Evolutionary conservation across 2,888 invertebrate species (phyloP).

Genomic region (Hyles lineata): DNA sequence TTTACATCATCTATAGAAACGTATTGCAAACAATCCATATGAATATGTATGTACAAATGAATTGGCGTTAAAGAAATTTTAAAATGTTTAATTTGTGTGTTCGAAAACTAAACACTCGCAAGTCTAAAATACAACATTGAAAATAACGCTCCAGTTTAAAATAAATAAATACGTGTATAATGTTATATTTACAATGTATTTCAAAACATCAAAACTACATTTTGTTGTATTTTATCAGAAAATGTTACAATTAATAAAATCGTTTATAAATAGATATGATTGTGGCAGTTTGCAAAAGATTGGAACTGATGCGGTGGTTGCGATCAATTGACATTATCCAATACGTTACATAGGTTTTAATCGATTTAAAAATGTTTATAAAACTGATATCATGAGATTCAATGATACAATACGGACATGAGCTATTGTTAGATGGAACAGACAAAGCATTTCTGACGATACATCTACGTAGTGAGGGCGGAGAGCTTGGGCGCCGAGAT

Average conservation of each 20-base stretch:
- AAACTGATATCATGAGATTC: slow-evolving; percentile 60
- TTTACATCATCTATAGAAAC: slow-evolving; percentile 58
- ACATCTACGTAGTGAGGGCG: slow-evolving; percentile 45
- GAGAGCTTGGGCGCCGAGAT: slow-evolving; percentile 54
- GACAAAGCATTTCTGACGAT: slow-evolving; percentile 48
- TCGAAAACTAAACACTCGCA: slow-evolving; percentile 17
- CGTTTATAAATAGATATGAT: neutral
- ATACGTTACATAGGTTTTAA: slow-evolving; percentile 17
- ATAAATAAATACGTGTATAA: slow-evolving; percentile 45
- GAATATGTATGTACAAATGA: slow-evolving; percentile 38
- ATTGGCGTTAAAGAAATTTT: neutral
- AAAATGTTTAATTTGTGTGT: slow-evolving; percentile 13
- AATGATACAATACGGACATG: slow-evolving; percentile 55
- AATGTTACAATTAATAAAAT: slow-evolving; percentile 1
- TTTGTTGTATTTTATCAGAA: slow-evolving; percentile 7
- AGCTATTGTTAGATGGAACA: slow-evolving; percentile 70
- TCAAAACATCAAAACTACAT: slow-evolving; percentile 31
- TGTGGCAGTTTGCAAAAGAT: slow-evolving; percentile 19
- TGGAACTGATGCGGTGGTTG: slow-evolving; percentile 7
- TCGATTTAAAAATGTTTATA: slow-evolving; percentile 29
- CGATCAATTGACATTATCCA: slow-evolving; percentile 29
- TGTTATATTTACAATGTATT: slow-evolving; percentile 57
- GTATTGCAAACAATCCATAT: slow-evolving; percentile 29
- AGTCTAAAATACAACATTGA: slow-evolving; percentile 21
- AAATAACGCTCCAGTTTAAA: slow-evolving; percentile 31